A percentile compares a stretch with the other conserved stretches of the same genome.
Evolutionary conservation across 2,888 invertebrate genomes (phyloP).

Genomic region (Plagodis pulveraria): DNA sequence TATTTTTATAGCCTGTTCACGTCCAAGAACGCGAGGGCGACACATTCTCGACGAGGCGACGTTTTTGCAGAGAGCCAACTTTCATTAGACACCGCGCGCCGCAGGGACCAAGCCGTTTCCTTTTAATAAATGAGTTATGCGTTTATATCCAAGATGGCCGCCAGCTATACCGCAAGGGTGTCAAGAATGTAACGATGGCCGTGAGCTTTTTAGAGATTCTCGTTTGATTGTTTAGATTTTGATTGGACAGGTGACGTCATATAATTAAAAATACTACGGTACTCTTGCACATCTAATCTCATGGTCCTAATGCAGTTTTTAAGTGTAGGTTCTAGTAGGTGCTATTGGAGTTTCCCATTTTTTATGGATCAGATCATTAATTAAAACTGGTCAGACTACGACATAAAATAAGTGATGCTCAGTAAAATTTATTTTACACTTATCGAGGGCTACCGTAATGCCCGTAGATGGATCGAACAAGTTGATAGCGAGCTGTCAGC

Average conservation of each 20-base stretch:
- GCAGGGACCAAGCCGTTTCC: conserved; percentile 73
- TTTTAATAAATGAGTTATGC: conserved; percentile 82
- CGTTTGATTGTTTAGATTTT: conserved; percentile 34
- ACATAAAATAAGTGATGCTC: background rate
- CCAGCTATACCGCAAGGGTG: conserved; percentile 62
- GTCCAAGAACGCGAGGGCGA: conserved; percentile 79
- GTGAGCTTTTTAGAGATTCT: conserved; percentile 45
- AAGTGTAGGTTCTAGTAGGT: background rate
- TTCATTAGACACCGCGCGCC: conserved; percentile 79
- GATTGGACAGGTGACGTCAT: conserved; percentile 38
- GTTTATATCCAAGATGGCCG: conserved; percentile 78
- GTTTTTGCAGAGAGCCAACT: conserved; percentile 79
- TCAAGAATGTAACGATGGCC: conserved; percentile 67
- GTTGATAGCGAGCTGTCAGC: conserved; percentile 56
- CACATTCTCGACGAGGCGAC: conserved; percentile 79
- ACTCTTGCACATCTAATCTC: no score
- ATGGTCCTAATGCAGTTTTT: no score
- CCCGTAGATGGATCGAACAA: conserved; percentile 33
- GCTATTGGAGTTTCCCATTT: background rate
- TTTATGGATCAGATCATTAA: no score
- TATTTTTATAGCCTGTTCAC: conserved; percentile 83
- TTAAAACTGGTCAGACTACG: no score
- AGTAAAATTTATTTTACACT: conserved; percentile 13
- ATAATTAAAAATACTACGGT: conserved; percentile 11
- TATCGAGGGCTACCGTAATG: conserved; percentile 24